Percentiles rank a stretch among this genome's conserved stretches.
Conservation (phyloP, 2,888 invertebrate genomes). For the Phengaris alcon region DNA sequence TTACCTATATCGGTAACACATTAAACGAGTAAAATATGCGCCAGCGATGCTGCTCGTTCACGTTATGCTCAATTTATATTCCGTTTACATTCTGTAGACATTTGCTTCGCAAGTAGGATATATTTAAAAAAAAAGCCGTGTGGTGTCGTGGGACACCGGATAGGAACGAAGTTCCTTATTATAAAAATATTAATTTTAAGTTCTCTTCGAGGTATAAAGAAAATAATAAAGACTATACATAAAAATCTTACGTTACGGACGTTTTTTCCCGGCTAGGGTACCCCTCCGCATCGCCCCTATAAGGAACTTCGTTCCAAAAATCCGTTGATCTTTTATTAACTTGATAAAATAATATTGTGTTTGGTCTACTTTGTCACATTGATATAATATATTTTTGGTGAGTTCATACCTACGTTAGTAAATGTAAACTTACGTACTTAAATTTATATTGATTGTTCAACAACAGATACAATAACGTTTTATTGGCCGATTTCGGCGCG, state of each 20-base stretch:
- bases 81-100: neutral
- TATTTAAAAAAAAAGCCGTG: too few species aligned
- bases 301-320: too few species aligned
- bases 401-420: neutral
- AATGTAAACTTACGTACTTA: neutral
- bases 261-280: too few species aligned
- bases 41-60: neutral
- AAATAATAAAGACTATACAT: too few species aligned
- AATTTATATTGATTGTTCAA: neutral
- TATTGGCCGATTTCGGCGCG: constrained; percentile 52
- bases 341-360: neutral
- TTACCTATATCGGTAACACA: constrained; percentile 16
- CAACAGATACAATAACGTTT: constrained; percentile 31
- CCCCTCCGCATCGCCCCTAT: too few species aligned
- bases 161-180: too few species aligned
- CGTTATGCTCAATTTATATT: constrained; percentile 10
- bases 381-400: too few species aligned
- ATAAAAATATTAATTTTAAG: too few species aligned
- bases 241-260: too few species aligned
- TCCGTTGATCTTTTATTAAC: neutral
- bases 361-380: too few species aligned
- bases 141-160: too few species aligned
- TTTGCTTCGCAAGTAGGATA: neutral
- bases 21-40: constrained; percentile 14
- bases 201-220: too few species aligned